Base-by-base conservation (phyloP, 2,113 vertebrate genomes). In the Sprattus sprattus region DNA sequence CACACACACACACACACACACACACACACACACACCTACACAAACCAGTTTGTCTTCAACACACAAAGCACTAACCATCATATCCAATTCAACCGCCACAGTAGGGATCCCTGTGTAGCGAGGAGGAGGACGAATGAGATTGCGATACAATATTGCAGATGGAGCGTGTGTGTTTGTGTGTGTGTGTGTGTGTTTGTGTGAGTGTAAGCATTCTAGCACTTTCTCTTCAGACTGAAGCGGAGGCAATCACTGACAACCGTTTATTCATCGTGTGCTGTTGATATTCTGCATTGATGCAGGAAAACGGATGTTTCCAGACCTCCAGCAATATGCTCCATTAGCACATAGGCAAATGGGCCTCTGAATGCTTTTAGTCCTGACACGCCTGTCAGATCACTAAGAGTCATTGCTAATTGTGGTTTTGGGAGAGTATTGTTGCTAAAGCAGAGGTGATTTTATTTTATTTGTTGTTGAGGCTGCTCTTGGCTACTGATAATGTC, bases 1-100 rank as follows among this genome's bases (percentile, higher is more conserved):
- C 82, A 88, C 81, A 87, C 67, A 86, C 39, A 85, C 60, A 88
- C 50, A 71, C 82, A 13, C 16, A 18, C 50, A 54, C 50, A 54
- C 50, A 54, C 50, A 54, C 50, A 16, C 50, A 13, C 50, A 18
- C 15, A 57, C 52, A 57, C 52, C 16, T 16, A 57, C 52, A 57
- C 16, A 18, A 4, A 20, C 52, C 15, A 28, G 64, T 67, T 67
- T 67, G 64, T 25, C n/a, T 67, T 67, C 64, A 67, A 25, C 64
- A 67, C 64, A 67, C n/a, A 28, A 67, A 10, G 64, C 64, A 25
- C 64, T 67, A 67, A 67, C 64, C 64, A 67, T 67, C 64, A 67
- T 67, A 67, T 67, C 64, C 25, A 67, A 67, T 67, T 67, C 25
- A 67, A 8, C 25, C n/a, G 8, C 28, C 64, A 67, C 64, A 67